phyloP scores from a whole-genome alignment of 1,140 invertebrate genomes.

The Holotrichia oblita region DNA sequence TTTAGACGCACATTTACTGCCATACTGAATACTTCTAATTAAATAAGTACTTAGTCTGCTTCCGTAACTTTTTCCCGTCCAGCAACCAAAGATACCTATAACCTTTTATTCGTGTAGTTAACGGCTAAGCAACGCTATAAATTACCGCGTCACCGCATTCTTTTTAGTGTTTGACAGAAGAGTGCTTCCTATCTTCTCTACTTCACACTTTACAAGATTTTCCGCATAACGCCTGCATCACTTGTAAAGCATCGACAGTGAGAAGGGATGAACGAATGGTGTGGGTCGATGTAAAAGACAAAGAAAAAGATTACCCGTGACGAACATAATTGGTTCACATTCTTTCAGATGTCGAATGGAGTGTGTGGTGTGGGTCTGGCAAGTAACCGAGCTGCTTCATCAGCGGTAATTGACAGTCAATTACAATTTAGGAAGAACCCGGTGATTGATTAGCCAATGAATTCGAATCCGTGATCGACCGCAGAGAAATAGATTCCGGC shows the following conservation, averaged over 20 bases:
- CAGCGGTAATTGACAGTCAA: slow-evolving; percentile 51
- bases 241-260: neutral
- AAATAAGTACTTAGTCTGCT: too few relatives aligned
- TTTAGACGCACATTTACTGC: too few relatives aligned
- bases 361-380: slow-evolving; percentile 11
- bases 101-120: too few relatives aligned
- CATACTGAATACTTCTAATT: too few relatives aligned
- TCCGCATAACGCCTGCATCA: neutral
- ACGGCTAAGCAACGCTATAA: too few relatives aligned
- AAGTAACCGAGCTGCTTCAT: slow-evolving; percentile 47
- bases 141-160: too few relatives aligned
- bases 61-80: too few relatives aligned
- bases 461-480: slow-evolving; percentile 46
- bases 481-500: slow-evolving; percentile 40
- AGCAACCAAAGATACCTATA: too few relatives aligned
- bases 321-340: slow-evolving; percentile 46
- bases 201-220: neutral
- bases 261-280: neutral
- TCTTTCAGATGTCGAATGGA: slow-evolving; percentile 41
- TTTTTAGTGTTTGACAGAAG: neutral
- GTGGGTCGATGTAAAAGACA: slow-evolving; percentile 29
- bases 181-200: neutral
- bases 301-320: slow-evolving; percentile 32
- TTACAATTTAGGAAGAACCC: slow-evolving; percentile 51
- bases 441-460: slow-evolving; percentile 48